These are phyloP conservation scores for Saturnia pavonia DNA, from an alignment of 2,888 invertebrate genomes.

Conservation along the genomic window DNA sequence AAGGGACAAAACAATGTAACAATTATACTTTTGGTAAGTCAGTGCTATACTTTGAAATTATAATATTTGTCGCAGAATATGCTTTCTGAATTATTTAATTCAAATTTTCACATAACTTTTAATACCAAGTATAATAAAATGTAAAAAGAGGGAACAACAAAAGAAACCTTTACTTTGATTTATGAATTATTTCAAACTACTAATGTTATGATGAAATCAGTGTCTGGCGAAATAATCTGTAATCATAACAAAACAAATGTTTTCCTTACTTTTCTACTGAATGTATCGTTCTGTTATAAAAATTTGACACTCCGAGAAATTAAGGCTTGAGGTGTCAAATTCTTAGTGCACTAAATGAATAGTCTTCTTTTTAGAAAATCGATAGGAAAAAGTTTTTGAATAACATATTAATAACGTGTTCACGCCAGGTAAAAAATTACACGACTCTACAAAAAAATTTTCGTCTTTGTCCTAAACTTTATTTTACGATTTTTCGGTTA, in stretches of 20 bases:
- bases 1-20: not conserved
- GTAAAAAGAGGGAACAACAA: not conserved
- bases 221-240: not conserved
- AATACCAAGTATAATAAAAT: too few relatives aligned
- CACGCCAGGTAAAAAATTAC: not conserved
- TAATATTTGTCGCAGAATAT: not conserved
- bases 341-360: not conserved
- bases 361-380: not conserved
- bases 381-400: not conserved
- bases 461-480: constrained; percentile 21
- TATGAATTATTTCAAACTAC: not conserved
- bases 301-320: not conserved
- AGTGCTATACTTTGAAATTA: not conserved
- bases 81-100: not conserved
- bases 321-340: not conserved
- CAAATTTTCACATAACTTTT: too few relatives aligned
- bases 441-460: not conserved
- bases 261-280: too few relatives aligned
- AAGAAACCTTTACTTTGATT: not conserved
- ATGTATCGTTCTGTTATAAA: not conserved
- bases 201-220: not conserved
- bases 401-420: not conserved
- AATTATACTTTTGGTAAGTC: not conserved
- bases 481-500: constrained; percentile 15
- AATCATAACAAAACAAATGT: too few relatives aligned